phyloP scores from a whole-genome alignment of 2,797 vertebrate species.

The Sylvilagus floridanus region DNA sequence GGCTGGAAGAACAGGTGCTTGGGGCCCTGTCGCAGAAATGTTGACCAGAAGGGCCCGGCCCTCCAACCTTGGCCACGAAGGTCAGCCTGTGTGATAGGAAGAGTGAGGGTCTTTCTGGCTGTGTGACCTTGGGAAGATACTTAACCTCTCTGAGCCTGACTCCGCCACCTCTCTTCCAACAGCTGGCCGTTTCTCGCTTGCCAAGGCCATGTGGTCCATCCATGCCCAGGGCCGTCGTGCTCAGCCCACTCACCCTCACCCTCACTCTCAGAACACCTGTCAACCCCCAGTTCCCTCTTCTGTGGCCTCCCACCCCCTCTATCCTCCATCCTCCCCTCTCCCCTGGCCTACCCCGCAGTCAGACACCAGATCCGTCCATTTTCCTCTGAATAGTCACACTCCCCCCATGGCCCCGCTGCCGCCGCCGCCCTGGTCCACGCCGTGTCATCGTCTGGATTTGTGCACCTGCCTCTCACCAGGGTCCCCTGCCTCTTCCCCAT shows the following conservation, averaged over 20 bases:
- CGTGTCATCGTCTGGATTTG: not conserved
- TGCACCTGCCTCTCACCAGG: not conserved
- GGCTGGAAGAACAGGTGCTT: not conserved
- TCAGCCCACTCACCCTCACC: too few species aligned
- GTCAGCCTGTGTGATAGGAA: not conserved
- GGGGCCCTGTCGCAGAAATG: not conserved
- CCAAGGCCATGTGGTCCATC: not conserved
- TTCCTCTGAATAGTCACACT: too few species aligned
- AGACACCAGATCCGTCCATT: not conserved
- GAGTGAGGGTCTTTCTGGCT: not conserved
- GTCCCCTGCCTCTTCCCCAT: not conserved
- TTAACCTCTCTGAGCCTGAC: slow-evolving; percentile 28
- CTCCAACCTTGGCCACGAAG: not conserved
- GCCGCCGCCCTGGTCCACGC: not conserved
- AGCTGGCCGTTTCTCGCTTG: not conserved
- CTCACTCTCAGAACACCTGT: not conserved
- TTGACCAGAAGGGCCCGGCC: not conserved
- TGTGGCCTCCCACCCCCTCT: not conserved
- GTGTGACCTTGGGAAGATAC: not conserved
- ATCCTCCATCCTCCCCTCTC: not conserved
- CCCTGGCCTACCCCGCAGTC: not conserved
- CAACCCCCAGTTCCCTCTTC: not conserved
- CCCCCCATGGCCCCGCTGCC: not conserved
- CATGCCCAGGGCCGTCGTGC: not conserved
- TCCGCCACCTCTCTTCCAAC: not conserved